Evolutionary conservation across 2,888 invertebrate genomes (phyloP).

Genomic region (Frankliniella intonsa): DNA sequence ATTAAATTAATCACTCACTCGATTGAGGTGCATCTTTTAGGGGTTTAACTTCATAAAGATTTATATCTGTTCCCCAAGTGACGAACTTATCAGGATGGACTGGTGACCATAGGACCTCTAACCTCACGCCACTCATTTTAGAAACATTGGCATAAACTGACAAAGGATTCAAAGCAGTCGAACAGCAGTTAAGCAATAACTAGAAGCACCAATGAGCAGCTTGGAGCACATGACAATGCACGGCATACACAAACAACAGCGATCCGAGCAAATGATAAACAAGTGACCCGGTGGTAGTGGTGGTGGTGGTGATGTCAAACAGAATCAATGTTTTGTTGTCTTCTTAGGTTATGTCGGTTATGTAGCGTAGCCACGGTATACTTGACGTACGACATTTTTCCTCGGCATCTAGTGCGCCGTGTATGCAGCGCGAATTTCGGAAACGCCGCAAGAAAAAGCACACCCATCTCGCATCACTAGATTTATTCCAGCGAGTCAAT

Average conservation of each 20-base stretch:
- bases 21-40: slow-evolving; percentile 54
- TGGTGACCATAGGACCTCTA: slow-evolving; percentile 86
- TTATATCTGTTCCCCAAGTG: slow-evolving; percentile 86
- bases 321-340: not conserved
- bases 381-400: too few species aligned
- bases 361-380: too few species aligned
- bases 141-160: not conserved
- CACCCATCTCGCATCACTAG: too few species aligned
- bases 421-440: too few species aligned
- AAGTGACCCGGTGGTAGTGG: not conserved
- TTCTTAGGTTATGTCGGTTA: not conserved
- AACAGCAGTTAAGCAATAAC: not conserved
- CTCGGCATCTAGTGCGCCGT: too few species aligned
- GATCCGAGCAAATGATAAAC: not conserved
- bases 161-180: not conserved
- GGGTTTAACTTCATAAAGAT: slow-evolving; percentile 71
- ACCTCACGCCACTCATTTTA: slow-evolving; percentile 56
- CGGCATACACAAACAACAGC: not conserved
- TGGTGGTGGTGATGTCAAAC: not conserved
- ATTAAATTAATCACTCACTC: slow-evolving; percentile 40
- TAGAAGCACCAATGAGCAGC: not conserved
- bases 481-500: too few species aligned
- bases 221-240: not conserved
- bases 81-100: slow-evolving; percentile 73
- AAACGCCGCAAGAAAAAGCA: too few species aligned